Base-by-base conservation (phyloP, 2,888 invertebrate species). In the Megamerina dolium region DNA sequence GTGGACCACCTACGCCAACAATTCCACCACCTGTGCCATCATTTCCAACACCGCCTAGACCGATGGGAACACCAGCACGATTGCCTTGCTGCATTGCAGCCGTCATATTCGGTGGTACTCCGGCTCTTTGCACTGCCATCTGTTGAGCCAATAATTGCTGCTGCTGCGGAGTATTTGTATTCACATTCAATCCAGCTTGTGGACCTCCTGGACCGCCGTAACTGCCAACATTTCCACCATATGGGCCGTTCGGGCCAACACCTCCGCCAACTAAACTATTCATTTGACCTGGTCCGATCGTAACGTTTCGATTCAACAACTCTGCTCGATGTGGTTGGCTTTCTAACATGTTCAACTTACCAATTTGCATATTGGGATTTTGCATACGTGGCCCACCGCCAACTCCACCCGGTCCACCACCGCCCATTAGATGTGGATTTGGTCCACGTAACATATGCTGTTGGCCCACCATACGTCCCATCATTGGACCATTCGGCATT, bases 401-500 rank as follows among this genome's bases (percentile, higher is more conserved):
- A 16, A 55, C 55, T 2, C 58, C 63, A 2, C 63, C 61, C 21
- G 58, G 57, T 3, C 60, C 61, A 26, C 57, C 61, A n/a, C 57
- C 56, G 20, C 63, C 60, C 58, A 68, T 66, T 58, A 79, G 63
- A 50, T 75, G 70, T 4, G 73, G 68, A 56, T 66, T 67, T 29
- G 68, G 73, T 9, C 67, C 70, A 33, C 68, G 63, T 6, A 69
- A 52, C 59, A 71, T 64, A 35, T 69, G 70, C 35, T 63, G 68
- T 37, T 66, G 67, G 8, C 62, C 62, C 3, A 68, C 68, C 61
- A 68, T 64, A 16, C 70, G 65, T 10, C 65, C 61, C 77, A 85
- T 75, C 68, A 87, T 76, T 1, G 88, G 87, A 2, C 88, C 88
- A 66, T 88, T 88, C 66, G 84, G 86, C 77, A 87, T 79, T 66